Evolutionary conservation across 2,888 invertebrate genomes (phyloP).

Genomic region (Dryococelus australis): DNA sequence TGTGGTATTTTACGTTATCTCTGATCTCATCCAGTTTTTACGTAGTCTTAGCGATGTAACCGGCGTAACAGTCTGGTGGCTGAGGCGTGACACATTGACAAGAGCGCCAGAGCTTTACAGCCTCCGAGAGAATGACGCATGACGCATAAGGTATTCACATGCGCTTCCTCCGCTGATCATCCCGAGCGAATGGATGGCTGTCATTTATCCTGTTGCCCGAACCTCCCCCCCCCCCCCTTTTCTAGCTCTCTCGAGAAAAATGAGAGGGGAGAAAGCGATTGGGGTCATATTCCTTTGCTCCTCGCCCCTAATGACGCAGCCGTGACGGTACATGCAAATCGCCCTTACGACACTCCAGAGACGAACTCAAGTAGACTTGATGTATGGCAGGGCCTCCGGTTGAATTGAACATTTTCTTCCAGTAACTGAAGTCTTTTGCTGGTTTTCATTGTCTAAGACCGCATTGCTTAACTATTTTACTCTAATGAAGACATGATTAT

Average conservation of each 20-base stretch:
- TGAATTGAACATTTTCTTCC: neutral
- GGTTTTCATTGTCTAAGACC: no score
- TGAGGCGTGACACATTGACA: no score
- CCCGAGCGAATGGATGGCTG: neutral
- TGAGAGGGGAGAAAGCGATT: neutral
- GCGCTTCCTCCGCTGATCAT: neutral
- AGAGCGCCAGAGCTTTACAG: neutral
- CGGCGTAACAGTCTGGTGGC: no score
- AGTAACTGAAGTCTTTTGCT: no score
- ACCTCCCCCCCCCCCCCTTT: no score
- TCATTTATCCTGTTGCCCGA: neutral
- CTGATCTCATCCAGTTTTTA: no score
- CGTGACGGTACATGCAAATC: constrained; percentile 5
- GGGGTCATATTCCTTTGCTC: constrained; percentile 10
- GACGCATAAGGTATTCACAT: constrained; percentile 1
- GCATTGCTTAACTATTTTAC: no score
- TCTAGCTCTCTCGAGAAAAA: neutral
- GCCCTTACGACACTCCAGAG: neutral
- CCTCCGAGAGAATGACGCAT: neutral
- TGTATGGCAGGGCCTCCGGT: neutral
- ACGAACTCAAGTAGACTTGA: neutral
- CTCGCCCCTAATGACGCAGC: constrained; percentile 7
- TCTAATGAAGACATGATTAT: no score
- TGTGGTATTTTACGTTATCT: no score
- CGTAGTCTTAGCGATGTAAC: no score